Evolutionary conservation across 2,888 invertebrate genomes (phyloP), one percentile per base, ranked within the genome.

Genomic region (Arge pagana): DNA sequence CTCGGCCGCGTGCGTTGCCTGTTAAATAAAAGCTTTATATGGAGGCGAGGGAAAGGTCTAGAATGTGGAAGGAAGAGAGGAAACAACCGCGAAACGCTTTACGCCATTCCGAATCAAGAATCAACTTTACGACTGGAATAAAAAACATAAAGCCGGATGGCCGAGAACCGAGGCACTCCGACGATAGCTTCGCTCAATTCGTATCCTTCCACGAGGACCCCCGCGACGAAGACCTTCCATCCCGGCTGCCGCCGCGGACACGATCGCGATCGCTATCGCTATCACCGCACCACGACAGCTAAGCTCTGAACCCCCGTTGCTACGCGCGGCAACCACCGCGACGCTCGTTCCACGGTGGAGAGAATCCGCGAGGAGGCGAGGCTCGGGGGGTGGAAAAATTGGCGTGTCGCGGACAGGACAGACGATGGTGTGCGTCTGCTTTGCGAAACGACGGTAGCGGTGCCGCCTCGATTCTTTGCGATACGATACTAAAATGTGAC

Each of bases 381-480:
- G n/a, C n/a, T n/a, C n/a, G n/a, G n/a, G n/a, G n/a, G n/a, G n/a
- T n/a, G n/a, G n/a, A n/a, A n/a, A n/a, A n/a, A n/a, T n/a, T n/a
- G n/a, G n/a, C n/a, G n/a, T n/a, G n/a, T n/a, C n/a, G n/a, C n/a
- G n/a, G n/a, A n/a, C n/a, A n/a, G n/a, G n/a, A n/a, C n/a, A n/a
- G n/a, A n/a, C n/a, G n/a, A n/a, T n/a, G n/a, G n/a, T n/a, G n/a
- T 58, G 55, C 58, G 59, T 57, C 60, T 50, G 54, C 55, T 66
- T 65, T 60, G 60, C 60, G 59, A 60, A 57, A 57, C 51, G 43
- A 52, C 52, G 57, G 55, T 52, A 50, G 35, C 50, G 58, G 59
- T 58, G 57, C 56, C 56, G 60, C 52, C 63, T 53, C 63, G 64
- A 61, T 66, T 60, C 56, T 55, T 42, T 56, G 45, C 52, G 53